These are phyloP conservation scores for Seriola aureovittata DNA, from an alignment of 2,113 vertebrate species.

Conservation along the genomic window DNA sequence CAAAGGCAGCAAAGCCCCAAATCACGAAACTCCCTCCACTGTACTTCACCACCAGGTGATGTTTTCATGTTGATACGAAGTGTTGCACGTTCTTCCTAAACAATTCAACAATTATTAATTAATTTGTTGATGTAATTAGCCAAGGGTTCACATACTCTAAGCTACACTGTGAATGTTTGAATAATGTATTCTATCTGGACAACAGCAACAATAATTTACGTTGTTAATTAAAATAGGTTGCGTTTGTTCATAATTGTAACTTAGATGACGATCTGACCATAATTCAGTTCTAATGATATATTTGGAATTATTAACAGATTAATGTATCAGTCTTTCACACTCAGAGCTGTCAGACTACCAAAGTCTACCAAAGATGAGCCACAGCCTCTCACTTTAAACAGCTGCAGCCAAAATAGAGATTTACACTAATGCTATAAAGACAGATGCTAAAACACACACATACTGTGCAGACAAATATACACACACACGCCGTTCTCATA, in stretches of 20 bases:
- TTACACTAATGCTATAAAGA: slow-evolving; percentile 42
- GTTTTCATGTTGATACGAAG: too few relatives aligned
- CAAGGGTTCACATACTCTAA: too few relatives aligned
- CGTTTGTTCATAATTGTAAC: not conserved
- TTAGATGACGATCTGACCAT: not conserved
- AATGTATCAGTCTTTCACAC: not conserved
- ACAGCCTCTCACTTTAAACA: not conserved
- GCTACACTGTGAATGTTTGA: too few relatives aligned
- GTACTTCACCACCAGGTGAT: too few relatives aligned
- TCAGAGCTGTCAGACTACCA: slow-evolving; percentile 10
- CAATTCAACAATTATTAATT: too few relatives aligned
- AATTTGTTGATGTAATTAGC: too few relatives aligned
- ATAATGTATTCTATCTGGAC: too few relatives aligned
- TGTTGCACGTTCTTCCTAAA: too few relatives aligned
- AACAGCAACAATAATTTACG: too few relatives aligned
- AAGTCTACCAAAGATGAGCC: not conserved
- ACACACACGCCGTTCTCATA: not conserved
- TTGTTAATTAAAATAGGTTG: too few relatives aligned
- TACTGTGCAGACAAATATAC: not conserved
- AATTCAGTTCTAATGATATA: not conserved
- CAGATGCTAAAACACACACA: not conserved
- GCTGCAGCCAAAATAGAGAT: slow-evolving; percentile 36
- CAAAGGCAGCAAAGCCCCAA: too few relatives aligned
- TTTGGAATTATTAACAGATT: not conserved
- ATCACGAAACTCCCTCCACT: too few relatives aligned